Evolutionary conservation across 2,113 vertebrate species (phyloP).

Genomic region (Bos indicus): DNA sequence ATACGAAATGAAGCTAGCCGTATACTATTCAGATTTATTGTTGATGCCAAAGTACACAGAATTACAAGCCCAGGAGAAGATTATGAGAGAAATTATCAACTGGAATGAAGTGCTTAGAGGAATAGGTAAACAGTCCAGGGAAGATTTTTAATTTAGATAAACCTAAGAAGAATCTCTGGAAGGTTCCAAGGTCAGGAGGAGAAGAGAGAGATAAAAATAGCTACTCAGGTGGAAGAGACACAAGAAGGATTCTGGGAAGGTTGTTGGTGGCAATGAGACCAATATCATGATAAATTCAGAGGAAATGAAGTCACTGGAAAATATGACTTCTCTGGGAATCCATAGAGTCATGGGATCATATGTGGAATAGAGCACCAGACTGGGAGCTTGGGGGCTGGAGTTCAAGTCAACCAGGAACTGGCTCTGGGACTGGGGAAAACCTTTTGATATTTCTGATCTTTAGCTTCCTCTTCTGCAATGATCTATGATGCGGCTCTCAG

Average conservation of each 20-base stretch:
- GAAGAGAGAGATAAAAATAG: not conserved
- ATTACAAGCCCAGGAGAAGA: not conserved
- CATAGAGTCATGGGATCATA: not conserved
- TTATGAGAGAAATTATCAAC: constrained; percentile 1
- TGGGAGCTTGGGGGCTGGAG: not conserved
- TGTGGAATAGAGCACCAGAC: not conserved
- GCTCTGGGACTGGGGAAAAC: not conserved
- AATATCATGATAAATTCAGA: not conserved
- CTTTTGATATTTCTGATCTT: not conserved
- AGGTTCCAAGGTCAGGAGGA: not conserved
- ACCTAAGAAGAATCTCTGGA: not conserved
- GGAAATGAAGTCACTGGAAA: not conserved
- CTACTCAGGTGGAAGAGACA: not conserved
- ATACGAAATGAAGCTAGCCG: not conserved
- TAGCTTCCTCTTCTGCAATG: not conserved
- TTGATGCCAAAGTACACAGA: not conserved
- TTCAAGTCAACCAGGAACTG: not conserved
- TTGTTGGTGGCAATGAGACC: not conserved
- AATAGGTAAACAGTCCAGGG: not conserved
- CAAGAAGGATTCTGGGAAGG: not conserved
- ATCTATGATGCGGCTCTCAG: not conserved
- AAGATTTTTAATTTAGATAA: constrained; percentile 62
- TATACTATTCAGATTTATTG: constrained; percentile 1
- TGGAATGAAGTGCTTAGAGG: not conserved
- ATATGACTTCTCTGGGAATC: not conserved